Percentiles rank a stretch among this genome's conserved stretches.
phyloP scores from a whole-genome alignment of 2,797 vertebrate species.

The Parotocinclus haroldoi region DNA sequence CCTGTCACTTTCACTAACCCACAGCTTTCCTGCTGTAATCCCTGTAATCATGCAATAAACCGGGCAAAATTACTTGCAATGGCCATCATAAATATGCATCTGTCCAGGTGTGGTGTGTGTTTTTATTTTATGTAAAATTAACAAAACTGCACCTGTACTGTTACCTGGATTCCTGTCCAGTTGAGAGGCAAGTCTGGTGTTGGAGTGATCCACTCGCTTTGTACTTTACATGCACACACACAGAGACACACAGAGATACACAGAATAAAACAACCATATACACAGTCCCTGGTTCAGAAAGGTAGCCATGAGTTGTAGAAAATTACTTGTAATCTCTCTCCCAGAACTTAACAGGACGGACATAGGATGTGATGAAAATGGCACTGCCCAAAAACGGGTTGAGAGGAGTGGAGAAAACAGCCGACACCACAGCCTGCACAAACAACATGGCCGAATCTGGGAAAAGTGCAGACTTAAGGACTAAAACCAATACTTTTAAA shows the following conservation, averaged over 20 bases:
- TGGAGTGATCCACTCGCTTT: slow-evolving; percentile 96
- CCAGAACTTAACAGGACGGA: slow-evolving; percentile 97
- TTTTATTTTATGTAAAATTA: background rate
- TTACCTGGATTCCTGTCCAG: slow-evolving; percentile 97
- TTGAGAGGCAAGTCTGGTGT: slow-evolving; percentile 94
- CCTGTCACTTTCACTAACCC: no score
- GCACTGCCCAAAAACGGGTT: slow-evolving; percentile 97
- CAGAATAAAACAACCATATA: background rate
- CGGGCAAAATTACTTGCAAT: no score
- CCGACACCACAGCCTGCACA: slow-evolving; percentile 88
- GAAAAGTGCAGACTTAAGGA: slow-evolving; percentile 70
- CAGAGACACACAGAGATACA: slow-evolving; percentile 36
- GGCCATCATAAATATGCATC: no score
- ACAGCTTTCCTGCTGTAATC: no score
- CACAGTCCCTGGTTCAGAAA: background rate
- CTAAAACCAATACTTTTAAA: background rate
- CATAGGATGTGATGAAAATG: slow-evolving; percentile 97
- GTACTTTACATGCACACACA: slow-evolving; percentile 74
- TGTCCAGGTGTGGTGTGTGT: no score
- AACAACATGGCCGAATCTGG: slow-evolving; percentile 97
- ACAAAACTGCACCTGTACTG: background rate
- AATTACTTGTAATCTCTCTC: slow-evolving; percentile 95
- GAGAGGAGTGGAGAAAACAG: slow-evolving; percentile 91
- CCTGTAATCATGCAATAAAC: no score
- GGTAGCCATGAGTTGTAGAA: background rate